A percentile compares a stretch with the other conserved stretches of the same genome.
Evolutionary conservation across 2,888 invertebrate genomes (phyloP).

Genomic region (Volucella bombylans): DNA sequence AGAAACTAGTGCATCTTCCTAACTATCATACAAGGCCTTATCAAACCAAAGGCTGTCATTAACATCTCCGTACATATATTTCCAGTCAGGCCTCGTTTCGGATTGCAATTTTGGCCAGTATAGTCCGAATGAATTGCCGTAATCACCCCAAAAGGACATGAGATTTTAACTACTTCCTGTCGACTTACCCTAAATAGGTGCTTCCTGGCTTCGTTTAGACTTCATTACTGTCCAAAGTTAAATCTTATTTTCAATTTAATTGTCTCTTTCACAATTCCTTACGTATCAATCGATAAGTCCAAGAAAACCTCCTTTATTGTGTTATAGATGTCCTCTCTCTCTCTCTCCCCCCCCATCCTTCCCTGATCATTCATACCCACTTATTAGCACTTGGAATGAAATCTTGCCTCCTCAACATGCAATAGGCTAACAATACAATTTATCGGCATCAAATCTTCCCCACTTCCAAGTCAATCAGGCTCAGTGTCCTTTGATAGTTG

Average conservation of each 20-base stretch:
- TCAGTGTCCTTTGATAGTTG: constrained; percentile 57
- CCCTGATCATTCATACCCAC: constrained; percentile 33
- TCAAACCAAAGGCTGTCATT: too few relatives aligned
- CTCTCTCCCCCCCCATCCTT: not conserved
- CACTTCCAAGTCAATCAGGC: constrained; percentile 65
- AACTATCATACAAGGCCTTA: too few relatives aligned
- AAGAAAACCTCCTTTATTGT: constrained; percentile 13
- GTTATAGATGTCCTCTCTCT: constrained; percentile 9
- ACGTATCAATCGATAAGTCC: constrained; percentile 29
- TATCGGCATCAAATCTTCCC: constrained; percentile 50
- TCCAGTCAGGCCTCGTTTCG: too few relatives aligned
- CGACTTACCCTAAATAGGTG: not conserved
- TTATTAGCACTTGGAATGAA: constrained; percentile 31
- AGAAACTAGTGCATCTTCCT: too few relatives aligned
- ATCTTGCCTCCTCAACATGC: not conserved
- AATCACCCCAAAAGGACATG: not conserved
- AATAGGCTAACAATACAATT: constrained; percentile 60
- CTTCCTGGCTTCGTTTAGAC: not conserved
- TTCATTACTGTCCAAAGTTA: constrained; percentile 5
- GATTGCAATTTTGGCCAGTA: too few relatives aligned
- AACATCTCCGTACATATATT: too few relatives aligned
- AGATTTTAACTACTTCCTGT: constrained; percentile 2
- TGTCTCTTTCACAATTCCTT: constrained; percentile 3
- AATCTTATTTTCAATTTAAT: constrained; percentile 31
- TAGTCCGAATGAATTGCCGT: not conserved